Base-by-base conservation (phyloP, 2,797 vertebrate genomes). In the Tangara arthus region DNA sequence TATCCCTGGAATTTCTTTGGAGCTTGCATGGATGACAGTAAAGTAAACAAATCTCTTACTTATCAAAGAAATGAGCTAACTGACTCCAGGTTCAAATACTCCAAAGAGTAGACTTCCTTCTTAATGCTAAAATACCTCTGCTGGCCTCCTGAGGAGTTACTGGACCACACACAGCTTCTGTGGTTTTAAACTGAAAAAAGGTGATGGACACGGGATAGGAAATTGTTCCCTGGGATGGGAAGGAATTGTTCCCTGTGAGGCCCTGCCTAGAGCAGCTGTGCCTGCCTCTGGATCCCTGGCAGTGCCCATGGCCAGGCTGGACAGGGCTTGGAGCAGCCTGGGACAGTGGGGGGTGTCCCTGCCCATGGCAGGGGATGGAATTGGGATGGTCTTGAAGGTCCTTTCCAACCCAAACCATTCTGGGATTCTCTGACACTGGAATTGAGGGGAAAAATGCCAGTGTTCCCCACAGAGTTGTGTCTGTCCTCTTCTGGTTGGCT, bases 391-490 rank as follows among this genome's bases (percentile, higher is more conserved):
- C 5, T n/a, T 64, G 3, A 11, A 27, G 42, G 5, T 35, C 35
- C 15, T 27, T 73, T 68, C 47, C 41, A 34, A 20, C 3, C 35
- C 32, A 75, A 39, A 27, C 30, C 26, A 28, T 19, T n/a, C 16
- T 1, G 2, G 16, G 37, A 8, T 53, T 53, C 47, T 53, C 21
- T 60, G 39, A 4, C 12, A 22, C 1, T 59, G 81, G 57, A 86
- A 61, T 12, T 0, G 2, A 69, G 10, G 24, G 1, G 3, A 26
- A 46, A 60, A 13, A 7, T 1, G 6, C 17, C 15, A 8, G 6
- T n/a, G 1, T 21, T 50, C 11, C 17, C 6, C 5, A 0, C 1
- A 5, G 2, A 8, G 13, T 11, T 23, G 16, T 27, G 24, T 32
- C 20, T 83, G 0, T 12, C 11, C 32, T 57, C 18, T 26, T 65